phyloP scores from a whole-genome alignment of 2,113 vertebrate genomes.

The Lagopus leucura region DNA sequence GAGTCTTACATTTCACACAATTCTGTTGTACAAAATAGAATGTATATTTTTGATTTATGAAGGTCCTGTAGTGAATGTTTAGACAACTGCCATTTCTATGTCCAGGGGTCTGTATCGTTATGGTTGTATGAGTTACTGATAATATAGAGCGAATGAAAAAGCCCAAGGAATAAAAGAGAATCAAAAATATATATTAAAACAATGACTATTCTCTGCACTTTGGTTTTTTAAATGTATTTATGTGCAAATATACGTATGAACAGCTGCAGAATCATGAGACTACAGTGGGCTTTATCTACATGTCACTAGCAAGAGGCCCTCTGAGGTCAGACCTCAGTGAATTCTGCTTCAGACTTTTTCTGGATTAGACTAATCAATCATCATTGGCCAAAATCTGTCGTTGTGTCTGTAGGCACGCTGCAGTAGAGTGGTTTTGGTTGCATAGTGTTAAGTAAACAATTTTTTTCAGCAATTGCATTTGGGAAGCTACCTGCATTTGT shows the following conservation, averaged over 20 bases:
- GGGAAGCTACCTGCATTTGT: not conserved
- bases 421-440: rapidly evolving
- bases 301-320: not conserved
- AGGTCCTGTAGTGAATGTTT: not conserved
- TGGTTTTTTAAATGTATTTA: not conserved
- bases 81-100: not conserved
- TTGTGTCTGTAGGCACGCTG: not conserved
- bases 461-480: not conserved
- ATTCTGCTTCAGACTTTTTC: not conserved
- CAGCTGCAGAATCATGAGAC: not conserved
- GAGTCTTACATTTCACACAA: not conserved
- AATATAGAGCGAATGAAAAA: not conserved
- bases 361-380: not conserved
- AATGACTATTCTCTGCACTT: not conserved
- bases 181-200: not conserved
- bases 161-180: not conserved
- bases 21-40: not conserved
- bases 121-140: not conserved
- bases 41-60: not conserved
- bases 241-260: not conserved
- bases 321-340: not conserved
- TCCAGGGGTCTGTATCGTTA: not conserved
- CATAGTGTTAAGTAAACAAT: not conserved
- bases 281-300: not conserved
- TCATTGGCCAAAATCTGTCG: not conserved